phyloP scores from a whole-genome alignment of 2,113 vertebrate species.

The Centrocercus urophasianus region DNA sequence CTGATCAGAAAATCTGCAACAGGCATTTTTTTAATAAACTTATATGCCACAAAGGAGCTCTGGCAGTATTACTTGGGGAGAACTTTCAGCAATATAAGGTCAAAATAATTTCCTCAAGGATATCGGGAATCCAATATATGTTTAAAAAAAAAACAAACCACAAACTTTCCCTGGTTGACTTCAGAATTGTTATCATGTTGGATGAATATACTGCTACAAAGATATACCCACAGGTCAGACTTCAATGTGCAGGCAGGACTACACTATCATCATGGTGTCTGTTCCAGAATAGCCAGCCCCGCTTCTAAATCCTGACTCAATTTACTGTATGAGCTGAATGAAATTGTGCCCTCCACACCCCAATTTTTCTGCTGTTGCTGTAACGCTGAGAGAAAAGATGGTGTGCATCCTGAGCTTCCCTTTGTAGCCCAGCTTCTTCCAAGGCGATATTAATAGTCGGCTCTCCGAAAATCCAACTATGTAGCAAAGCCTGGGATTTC shows the following conservation, averaged over 20 bases:
- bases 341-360: not conserved
- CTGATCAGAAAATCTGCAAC: slow-evolving; percentile 72
- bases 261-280: not conserved
- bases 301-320: not conserved
- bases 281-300: not conserved
- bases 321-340: slow-evolving; percentile 20
- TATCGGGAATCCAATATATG: slow-evolving; percentile 51
- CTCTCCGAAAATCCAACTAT: not conserved
- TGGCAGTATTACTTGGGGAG: slow-evolving; percentile 51
- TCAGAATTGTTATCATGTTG: slow-evolving; percentile 28
- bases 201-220: slow-evolving; percentile 41
- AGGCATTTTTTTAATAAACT: slow-evolving; percentile 72
- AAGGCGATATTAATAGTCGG: not conserved
- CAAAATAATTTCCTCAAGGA: slow-evolving; percentile 73
- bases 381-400: not conserved
- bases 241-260: not conserved
- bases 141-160: not conserved
- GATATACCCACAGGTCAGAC: slow-evolving; percentile 18
- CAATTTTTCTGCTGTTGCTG: not conserved
- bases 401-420: not conserved
- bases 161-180: slow-evolving; percentile 23
- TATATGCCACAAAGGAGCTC: slow-evolving; percentile 60
- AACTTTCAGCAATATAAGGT: slow-evolving; percentile 65
- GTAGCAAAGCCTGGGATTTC: not conserved
- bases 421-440: not conserved